These are phyloP conservation scores for Lasioglossum figueresi DNA, from an alignment of 2,888 invertebrate genomes.

Conservation along the genomic window DNA sequence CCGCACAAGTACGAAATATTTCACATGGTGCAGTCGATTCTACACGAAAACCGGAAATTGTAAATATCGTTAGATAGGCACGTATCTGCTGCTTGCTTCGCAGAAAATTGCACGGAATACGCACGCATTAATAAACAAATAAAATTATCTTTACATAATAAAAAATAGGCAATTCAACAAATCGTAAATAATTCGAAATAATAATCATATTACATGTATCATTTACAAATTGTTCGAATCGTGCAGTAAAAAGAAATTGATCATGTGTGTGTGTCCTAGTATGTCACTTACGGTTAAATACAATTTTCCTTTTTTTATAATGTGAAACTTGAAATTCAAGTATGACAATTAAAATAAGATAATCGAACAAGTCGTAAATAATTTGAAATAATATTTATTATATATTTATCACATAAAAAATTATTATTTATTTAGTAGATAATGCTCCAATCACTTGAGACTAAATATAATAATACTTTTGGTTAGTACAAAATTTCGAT, in stretches of 20 bases:
- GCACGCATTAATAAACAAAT: neutral
- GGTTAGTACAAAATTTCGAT: no score
- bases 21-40: slow-evolving; percentile 12
- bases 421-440: no score
- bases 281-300: neutral
- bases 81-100: neutral
- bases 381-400: no score
- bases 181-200: neutral
- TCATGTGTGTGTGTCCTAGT: neutral
- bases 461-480: neutral
- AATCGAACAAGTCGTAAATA: no score
- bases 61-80: neutral
- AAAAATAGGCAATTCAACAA: neutral
- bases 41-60: slow-evolving; percentile 39
- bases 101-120: neutral
- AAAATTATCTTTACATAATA: neutral
- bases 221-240: neutral
- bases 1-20: slow-evolving; percentile 20
- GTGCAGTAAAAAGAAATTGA: neutral
- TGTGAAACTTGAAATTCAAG: no score
- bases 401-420: no score
- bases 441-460: no score
- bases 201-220: neutral
- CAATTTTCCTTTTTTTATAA: no score
- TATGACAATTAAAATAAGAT: no score